phyloP scores from a whole-genome alignment of 2,888 invertebrate species.

The Bruchidius siliquastri region DNA sequence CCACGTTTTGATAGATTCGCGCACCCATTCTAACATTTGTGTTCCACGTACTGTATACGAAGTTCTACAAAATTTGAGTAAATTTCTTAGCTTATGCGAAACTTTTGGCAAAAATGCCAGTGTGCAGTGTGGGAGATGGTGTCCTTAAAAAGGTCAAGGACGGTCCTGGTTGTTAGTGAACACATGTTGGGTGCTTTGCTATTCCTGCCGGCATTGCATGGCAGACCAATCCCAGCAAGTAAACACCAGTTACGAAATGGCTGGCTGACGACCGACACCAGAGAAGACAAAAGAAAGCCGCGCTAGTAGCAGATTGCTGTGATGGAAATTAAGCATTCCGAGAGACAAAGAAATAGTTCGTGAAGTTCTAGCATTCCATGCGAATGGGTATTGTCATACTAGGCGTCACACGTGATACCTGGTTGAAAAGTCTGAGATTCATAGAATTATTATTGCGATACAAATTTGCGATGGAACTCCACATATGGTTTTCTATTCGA shows the following conservation, averaged over 20 bases:
- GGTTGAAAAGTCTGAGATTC: no score
- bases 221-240: not conserved
- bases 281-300: not conserved
- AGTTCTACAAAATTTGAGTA: no score
- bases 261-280: not conserved
- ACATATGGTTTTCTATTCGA: no score
- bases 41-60: no score
- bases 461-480: no score
- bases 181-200: not conserved
- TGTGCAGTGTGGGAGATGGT: no score
- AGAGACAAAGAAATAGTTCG: not conserved
- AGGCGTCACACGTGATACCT: not conserved
- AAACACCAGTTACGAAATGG: not conserved
- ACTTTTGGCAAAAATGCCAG: no score
- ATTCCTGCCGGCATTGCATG: not conserved
- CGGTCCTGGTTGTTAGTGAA: not conserved
- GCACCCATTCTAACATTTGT: no score
- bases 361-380: not conserved
- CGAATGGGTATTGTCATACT: not conserved
- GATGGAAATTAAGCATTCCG: not conserved
- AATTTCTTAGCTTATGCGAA: no score
- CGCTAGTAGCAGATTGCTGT: not conserved
- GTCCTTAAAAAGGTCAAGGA: not conserved
- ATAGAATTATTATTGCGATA: no score
- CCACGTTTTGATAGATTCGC: no score